Conservation (phyloP, 2,888 invertebrate species). For the Deilephila porcellus region DNA sequence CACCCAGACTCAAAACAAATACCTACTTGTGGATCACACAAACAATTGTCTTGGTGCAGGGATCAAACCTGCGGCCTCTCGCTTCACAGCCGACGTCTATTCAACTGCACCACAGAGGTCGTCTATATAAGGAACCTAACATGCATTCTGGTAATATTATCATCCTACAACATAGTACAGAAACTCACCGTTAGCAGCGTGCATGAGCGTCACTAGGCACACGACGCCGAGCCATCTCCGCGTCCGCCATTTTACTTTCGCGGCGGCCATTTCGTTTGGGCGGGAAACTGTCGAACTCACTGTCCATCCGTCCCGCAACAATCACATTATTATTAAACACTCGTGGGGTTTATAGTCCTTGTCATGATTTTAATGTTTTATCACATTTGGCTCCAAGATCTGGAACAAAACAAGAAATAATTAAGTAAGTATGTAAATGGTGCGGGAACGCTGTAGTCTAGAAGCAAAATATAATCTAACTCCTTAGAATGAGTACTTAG, state of each 20-base stretch:
- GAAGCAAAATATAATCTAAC: too few species aligned
- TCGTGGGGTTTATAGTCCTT: not conserved
- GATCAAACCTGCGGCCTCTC: too few species aligned
- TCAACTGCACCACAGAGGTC: too few species aligned
- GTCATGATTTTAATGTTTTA: not conserved
- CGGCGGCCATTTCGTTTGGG: constrained; percentile 71
- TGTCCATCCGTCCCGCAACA: constrained; percentile 48
- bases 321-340: constrained; percentile 27
- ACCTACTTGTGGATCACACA: too few species aligned
- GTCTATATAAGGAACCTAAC: not conserved
- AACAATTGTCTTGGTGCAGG: too few species aligned
- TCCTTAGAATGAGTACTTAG: too few species aligned
- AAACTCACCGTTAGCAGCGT: constrained; percentile 70
- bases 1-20: too few species aligned
- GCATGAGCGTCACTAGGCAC: constrained; percentile 63
- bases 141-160: not conserved
- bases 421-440: not conserved
- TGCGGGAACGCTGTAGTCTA: too few species aligned
- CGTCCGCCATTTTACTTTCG: constrained; percentile 71
- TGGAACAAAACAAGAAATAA: not conserved
- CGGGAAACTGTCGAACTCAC: constrained; percentile 43
- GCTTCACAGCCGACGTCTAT: too few species aligned
- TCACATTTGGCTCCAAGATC: constrained; percentile 1
- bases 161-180: not conserved
- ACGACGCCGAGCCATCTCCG: constrained; percentile 57